Percentiles rank a stretch among this genome's conserved stretches.
Conservation (phyloP, 92 coral and sea anemone genomes). For the Paramuricea clavata region DNA sequence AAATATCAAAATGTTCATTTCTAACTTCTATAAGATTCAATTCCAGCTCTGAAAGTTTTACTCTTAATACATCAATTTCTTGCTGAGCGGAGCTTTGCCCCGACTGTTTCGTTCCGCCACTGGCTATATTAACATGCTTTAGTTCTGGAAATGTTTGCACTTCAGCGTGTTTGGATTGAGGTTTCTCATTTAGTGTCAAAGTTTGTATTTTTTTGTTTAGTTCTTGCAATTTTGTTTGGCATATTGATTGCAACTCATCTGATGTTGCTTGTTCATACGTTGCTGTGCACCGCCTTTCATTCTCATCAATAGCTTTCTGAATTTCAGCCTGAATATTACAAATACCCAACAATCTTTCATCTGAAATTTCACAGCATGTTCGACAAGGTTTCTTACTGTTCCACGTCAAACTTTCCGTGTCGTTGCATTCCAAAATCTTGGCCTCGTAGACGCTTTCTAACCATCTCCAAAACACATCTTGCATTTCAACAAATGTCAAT, state of each 20-base stretch:
- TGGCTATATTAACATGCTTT: neutral
- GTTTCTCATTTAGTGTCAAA: neutral
- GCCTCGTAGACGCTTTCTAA: conserved; percentile 84
- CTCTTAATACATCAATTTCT: conserved; percentile 19
- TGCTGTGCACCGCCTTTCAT: neutral
- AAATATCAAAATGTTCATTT: conserved; percentile 32
- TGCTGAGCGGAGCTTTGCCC: conserved; percentile 10
- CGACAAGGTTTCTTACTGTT: neutral
- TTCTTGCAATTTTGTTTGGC: neutral
- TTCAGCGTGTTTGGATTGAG: neutral
- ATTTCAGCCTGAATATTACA: neutral
- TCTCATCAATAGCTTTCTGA: neutral
- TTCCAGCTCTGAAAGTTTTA: conserved; percentile 14
- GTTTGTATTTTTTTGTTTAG: neutral
- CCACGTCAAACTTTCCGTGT: neutral
- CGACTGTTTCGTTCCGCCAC: neutral
- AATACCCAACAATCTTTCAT: neutral
- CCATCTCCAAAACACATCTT: conserved; percentile 92
- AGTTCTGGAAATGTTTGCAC: conserved; percentile 33
- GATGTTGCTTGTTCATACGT: neutral
- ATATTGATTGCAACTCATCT: neutral
- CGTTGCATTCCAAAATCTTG: conserved; percentile 19
- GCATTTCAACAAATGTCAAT: conserved; percentile 66
- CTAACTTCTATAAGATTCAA: conserved; percentile 1
- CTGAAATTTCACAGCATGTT: conserved; percentile 6